Evolutionary conservation across 2,888 invertebrate genomes (phyloP).

Genomic region (Parapristionchus giblindavisi): DNA sequence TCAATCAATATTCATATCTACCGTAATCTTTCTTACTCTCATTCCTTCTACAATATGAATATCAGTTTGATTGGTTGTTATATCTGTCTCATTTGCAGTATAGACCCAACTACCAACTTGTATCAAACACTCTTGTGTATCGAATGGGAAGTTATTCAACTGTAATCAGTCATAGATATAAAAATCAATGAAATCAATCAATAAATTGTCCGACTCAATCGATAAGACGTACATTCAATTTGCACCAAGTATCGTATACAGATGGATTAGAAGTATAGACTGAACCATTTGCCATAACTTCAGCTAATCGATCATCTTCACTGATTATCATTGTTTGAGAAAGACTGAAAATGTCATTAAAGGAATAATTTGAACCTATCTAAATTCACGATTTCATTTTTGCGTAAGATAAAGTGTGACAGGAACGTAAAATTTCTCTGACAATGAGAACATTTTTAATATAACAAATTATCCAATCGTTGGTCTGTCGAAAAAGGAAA

Average conservation of each 20-base stretch:
- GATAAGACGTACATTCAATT: constrained; percentile 6
- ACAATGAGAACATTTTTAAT: no score
- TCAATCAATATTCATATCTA: not conserved
- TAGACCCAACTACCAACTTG: constrained; percentile 35
- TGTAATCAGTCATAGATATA: not conserved
- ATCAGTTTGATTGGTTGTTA: constrained; percentile 19
- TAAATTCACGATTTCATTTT: no score
- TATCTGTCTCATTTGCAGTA: constrained; percentile 11
- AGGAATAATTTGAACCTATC: no score
- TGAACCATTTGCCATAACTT: constrained; percentile 5
- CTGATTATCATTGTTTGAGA: constrained; percentile 21
- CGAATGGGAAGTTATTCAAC: constrained; percentile 36
- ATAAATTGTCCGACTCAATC: not conserved
- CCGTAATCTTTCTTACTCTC: not conserved
- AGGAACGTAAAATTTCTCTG: no score
- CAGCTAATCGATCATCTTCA: constrained; percentile 37
- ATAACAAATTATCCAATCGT: no score
- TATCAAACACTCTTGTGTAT: constrained; percentile 18
- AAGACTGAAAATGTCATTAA: constrained; percentile 23
- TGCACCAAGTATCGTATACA: constrained; percentile 36
- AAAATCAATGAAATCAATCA: no score
- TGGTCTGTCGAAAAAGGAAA: no score
- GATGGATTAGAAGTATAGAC: constrained; percentile 32
- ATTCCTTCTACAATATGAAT: not conserved
- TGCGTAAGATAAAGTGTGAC: no score